Evolutionary conservation across 2,113 vertebrate genomes (phyloP).

Genomic region (Hydrochoerus hydrochaeris): DNA sequence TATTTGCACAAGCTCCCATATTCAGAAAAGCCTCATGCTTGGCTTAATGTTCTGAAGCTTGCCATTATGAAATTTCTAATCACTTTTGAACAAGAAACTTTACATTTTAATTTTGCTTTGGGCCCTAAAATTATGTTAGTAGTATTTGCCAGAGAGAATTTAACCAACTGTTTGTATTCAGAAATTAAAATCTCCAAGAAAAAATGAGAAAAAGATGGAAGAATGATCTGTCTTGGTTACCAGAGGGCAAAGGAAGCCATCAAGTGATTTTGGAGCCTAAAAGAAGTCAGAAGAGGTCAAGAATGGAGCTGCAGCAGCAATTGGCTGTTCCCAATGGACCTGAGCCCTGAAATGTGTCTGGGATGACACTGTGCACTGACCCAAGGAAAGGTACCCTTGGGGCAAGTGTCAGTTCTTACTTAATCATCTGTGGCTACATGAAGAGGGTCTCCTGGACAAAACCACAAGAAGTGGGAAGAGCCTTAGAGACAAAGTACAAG

Average conservation of each 20-base stretch:
- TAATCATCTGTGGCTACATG: neutral
- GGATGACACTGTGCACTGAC: neutral
- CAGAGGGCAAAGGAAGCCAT: neutral
- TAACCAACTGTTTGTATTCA: conserved; percentile 7
- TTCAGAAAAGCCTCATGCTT: neutral
- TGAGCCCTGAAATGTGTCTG: neutral
- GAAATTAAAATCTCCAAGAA: neutral
- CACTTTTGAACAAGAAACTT: neutral
- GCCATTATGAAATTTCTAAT: conserved; percentile 15
- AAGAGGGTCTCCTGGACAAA: neutral
- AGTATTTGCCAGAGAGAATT: neutral
- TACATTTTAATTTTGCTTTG: neutral
- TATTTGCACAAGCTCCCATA: neutral
- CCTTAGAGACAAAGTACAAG: neutral
- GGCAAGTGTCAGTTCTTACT: neutral
- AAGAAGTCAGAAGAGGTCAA: neutral
- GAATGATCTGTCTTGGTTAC: neutral
- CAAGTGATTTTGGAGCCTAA: neutral
- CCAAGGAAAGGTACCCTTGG: neutral
- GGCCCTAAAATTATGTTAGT: neutral
- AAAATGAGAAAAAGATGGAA: neutral
- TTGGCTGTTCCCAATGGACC: neutral
- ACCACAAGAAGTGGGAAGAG: neutral
- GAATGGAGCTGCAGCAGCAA: too few species aligned
- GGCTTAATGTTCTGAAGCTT: neutral